phyloP scores from a whole-genome alignment of 2,888 invertebrate species.

The Unio pictorum region DNA sequence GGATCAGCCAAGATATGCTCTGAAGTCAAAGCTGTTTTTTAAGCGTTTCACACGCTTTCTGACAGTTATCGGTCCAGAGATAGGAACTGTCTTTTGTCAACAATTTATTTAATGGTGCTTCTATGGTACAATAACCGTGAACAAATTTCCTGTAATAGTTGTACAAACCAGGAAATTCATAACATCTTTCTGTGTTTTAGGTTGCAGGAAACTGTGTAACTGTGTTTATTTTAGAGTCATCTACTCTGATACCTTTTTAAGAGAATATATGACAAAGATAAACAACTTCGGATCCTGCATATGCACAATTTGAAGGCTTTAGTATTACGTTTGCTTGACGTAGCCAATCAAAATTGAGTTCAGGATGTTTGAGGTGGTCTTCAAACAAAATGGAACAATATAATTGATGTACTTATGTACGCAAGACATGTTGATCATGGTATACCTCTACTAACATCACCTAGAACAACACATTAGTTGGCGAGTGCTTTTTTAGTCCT shows the following conservation, averaged over 20 bases:
- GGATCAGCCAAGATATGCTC: too few relatives aligned
- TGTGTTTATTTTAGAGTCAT: constrained; percentile 18
- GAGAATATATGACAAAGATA: constrained; percentile 34
- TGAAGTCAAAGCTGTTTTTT: too few relatives aligned
- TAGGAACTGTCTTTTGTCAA: too few relatives aligned
- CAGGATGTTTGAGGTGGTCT: constrained; percentile 28
- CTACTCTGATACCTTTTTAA: constrained; percentile 22
- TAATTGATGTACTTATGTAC: too few relatives aligned
- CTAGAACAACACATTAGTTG: too few relatives aligned
- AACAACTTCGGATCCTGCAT: constrained; percentile 18
- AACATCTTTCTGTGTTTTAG: constrained; percentile 23
- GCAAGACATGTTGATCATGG: too few relatives aligned
- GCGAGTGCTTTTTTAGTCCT: too few relatives aligned
- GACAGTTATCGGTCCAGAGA: too few relatives aligned
- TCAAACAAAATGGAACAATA: constrained; percentile 14
- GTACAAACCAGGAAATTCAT: constrained; percentile 23
- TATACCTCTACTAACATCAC: too few relatives aligned
- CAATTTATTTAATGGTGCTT: too few relatives aligned
- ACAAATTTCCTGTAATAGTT: constrained; percentile 28
- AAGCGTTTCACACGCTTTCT: too few relatives aligned
- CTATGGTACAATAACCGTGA: constrained; percentile 2
- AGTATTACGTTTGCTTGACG: background rate
- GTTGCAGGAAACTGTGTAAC: constrained; percentile 15
- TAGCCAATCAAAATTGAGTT: constrained; percentile 24
- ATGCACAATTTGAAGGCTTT: constrained; percentile 17